phyloP scores from a whole-genome alignment of 2,113 vertebrate species.

The Anser cygnoides region DNA sequence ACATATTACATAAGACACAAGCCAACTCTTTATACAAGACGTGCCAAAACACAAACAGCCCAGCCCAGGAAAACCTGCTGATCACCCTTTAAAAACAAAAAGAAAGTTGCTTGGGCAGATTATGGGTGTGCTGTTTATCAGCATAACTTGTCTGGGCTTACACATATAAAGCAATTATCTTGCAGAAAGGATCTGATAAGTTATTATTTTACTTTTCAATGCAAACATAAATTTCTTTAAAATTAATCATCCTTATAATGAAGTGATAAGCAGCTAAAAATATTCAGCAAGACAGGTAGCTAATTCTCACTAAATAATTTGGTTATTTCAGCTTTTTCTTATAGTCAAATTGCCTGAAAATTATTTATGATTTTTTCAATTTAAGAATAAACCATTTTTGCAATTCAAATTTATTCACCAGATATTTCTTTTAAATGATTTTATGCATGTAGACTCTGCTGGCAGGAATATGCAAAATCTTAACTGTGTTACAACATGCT shows the following conservation, averaged over 20 bases:
- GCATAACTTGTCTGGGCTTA: not conserved
- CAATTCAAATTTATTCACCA: constrained; percentile 15
- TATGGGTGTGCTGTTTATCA: constrained; percentile 28
- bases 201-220: not conserved
- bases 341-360: not conserved
- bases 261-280: not conserved
- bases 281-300: not conserved
- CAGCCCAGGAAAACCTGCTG: constrained; percentile 6
- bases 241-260: not conserved
- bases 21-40: not conserved
- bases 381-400: not conserved
- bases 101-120: constrained; percentile 14
- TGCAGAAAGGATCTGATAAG: not conserved
- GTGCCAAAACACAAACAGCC: not conserved
- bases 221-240: not conserved
- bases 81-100: constrained; percentile 28
- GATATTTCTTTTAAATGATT: not conserved
- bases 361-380: not conserved
- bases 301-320: not conserved
- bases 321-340: not conserved
- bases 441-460: not conserved
- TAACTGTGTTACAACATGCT: not conserved
- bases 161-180: not conserved
- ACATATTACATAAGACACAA: not conserved
- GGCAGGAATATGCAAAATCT: not conserved